Conservation (phyloP, 2,888 invertebrate genomes). For the Scaptomyza parva region DNA sequence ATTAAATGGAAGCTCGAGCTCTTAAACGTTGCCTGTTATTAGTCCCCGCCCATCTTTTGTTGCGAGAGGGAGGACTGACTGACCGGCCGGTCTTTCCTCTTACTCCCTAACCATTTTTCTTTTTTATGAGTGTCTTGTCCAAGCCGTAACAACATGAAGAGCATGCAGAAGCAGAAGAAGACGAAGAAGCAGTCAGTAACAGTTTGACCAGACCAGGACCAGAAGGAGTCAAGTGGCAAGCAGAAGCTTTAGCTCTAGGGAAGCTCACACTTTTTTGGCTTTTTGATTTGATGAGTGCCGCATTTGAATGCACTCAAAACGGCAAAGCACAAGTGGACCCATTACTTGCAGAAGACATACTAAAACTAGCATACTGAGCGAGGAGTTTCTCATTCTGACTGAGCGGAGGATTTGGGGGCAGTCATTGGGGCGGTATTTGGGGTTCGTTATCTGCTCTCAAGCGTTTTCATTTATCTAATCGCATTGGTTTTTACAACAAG, state of each 20-base stretch:
- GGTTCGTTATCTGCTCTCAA: constrained; percentile 3
- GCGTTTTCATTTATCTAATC: constrained; percentile 35
- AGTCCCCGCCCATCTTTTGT: constrained; percentile 54
- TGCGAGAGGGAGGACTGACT: constrained; percentile 1
- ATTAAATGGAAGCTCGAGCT: constrained; percentile 62
- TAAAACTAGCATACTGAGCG: constrained; percentile 27
- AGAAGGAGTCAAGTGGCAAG: constrained; percentile 22
- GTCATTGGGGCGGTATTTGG: not conserved
- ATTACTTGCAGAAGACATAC: constrained; percentile 60
- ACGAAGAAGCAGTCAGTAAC: too few species aligned
- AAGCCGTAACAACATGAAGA: not conserved
- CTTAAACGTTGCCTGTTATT: constrained; percentile 70
- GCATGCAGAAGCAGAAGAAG: constrained; percentile 1
- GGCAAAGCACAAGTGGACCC: constrained; percentile 61
- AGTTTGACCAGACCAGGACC: constrained; percentile 9
- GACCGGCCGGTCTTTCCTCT: not conserved
- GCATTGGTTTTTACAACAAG: constrained; percentile 1
- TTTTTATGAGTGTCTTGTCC: not conserved
- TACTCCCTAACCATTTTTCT: not conserved
- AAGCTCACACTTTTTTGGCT: constrained; percentile 72
- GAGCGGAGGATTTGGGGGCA: too few species aligned
- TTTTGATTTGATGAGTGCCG: constrained; percentile 75
- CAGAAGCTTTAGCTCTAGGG: too few species aligned
- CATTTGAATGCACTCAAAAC: constrained; percentile 73
- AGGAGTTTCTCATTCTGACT: not conserved